phyloP scores from a whole-genome alignment of 2,113 vertebrate species.

The Platichthys stellatus region DNA sequence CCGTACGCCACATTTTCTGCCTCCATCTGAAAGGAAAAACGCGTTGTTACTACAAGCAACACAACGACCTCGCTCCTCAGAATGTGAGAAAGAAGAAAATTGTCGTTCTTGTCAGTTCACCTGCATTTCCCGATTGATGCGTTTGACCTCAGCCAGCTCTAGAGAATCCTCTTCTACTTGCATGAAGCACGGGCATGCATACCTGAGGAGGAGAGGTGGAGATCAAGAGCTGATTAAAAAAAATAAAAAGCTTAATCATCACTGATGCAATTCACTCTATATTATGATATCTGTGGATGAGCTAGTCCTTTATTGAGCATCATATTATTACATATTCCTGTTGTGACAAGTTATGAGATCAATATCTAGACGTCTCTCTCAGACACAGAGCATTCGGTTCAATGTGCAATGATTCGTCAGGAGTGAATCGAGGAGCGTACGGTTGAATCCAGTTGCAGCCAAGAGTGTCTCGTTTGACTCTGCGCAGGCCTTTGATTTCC shows the following conservation, averaged over 20 bases:
- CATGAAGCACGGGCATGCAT: constrained; percentile 86
- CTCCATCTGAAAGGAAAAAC: constrained; percentile 57
- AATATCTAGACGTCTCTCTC: not conserved
- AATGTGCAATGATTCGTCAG: not conserved
- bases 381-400: constrained; percentile 9
- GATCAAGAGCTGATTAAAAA: not conserved
- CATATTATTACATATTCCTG: not conserved
- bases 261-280: not conserved
- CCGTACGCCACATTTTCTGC: constrained; percentile 75
- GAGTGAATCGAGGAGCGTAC: constrained; percentile 73
- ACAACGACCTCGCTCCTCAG: not conserved
- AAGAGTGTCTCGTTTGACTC: constrained; percentile 77
- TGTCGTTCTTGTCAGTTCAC: constrained; percentile 67
- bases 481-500: constrained; percentile 84
- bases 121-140: constrained; percentile 89
- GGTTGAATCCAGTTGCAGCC: constrained; percentile 74
- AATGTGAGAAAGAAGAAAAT: not conserved
- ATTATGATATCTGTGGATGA: not conserved
- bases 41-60: not conserved
- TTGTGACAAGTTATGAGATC: not conserved
- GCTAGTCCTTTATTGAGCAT: constrained; percentile 2
- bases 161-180: constrained; percentile 77
- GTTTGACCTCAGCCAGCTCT: constrained; percentile 84
- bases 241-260: not conserved
- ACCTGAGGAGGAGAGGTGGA: constrained; percentile 72